Base-by-base conservation (phyloP, 2,797 vertebrate genomes). In the Tangara arthus region DNA sequence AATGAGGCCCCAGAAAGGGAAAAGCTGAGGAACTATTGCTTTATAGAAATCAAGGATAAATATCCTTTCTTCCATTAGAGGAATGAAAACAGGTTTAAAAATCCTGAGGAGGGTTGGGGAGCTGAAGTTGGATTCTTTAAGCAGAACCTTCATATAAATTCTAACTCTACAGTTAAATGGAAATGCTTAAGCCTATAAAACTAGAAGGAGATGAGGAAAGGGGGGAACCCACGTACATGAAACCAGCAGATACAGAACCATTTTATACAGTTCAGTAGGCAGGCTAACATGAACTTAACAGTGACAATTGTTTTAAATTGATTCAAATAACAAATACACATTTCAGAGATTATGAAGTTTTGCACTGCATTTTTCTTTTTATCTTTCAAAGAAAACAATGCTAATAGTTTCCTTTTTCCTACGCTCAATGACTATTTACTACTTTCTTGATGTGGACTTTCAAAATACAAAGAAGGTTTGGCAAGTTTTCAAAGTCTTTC, bases 401-500 rank as follows among this genome's bases (percentile, higher is more conserved):
- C 97, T 98, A 98, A 98, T 98, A 97, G 98, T 98, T 98, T 98
- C 98, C 98, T 98, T 98, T 98, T 98, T 98, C 98, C 97, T 98
- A 98, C 39, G 86, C 97, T 98, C 97, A 97, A 96, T 89, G 96
- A 98, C 97, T 97, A 97, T 97, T 98, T 97, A 97, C 97, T 97
- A 96, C 95, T 97, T 97, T 96, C 96, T 98, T 98, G 97, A 97
- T 98, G 97, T 97, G 97, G 97, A 97, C 98, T 98, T 98, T 98
- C 97, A 97, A 98, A 98, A 98, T 97, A 98, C 97, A 98, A 98
- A 98, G 98, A 98, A 95, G 90, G 90, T 95, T 97, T 98, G 98
- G 98, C 98, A 97, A 95, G 94, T 96, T 98, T 98, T 98, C 98
- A 98, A 98, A 88, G 87, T 93, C 97, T 97, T 98, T 97, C 98